Percentiles rank a stretch among this genome's conserved stretches.
Evolutionary conservation across 2,888 invertebrate species (phyloP).

Genomic region (Megalurothrips usitatus): DNA sequence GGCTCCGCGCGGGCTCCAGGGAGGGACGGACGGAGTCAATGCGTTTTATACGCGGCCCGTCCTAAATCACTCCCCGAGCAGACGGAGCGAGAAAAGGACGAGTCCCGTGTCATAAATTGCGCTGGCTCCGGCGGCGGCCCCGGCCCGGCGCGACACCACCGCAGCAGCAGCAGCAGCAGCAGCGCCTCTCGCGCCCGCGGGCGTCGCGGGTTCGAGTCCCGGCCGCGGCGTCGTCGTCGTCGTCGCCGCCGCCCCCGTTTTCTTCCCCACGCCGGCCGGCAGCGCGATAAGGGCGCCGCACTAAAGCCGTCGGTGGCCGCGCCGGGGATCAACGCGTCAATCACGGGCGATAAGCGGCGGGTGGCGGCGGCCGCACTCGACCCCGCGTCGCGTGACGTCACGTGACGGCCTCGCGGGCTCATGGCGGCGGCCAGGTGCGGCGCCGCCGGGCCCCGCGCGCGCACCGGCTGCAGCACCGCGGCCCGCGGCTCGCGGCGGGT

Average conservation of each 20-base stretch:
- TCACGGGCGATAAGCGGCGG: neutral
- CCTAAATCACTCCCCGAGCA: neutral
- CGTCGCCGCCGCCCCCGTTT: neutral
- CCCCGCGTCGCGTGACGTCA: neutral
- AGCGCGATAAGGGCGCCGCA: neutral
- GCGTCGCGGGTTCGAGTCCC: neutral
- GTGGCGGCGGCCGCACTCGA: neutral
- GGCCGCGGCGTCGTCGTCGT: neutral
- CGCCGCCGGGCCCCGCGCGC: too few species aligned
- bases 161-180: neutral
- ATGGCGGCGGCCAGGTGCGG: too few species aligned
- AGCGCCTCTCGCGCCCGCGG: neutral
- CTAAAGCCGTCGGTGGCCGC: neutral
- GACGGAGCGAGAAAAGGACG: neutral
- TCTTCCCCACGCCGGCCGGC: neutral
- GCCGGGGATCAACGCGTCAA: slow-evolving; percentile 10
- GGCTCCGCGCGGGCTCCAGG: neutral
- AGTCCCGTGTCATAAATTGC: slow-evolving; percentile 3
- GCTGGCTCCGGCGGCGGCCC: neutral
- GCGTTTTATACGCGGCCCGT: neutral
- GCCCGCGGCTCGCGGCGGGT: too few species aligned
- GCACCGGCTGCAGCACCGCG: too few species aligned
- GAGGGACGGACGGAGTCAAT: neutral
- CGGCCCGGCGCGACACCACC: neutral
- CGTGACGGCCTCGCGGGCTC: neutral